Evolutionary conservation across 1,140 invertebrate species (phyloP), one percentile per base, ranked within the genome.

Genomic region (Drosophila suzukii): DNA sequence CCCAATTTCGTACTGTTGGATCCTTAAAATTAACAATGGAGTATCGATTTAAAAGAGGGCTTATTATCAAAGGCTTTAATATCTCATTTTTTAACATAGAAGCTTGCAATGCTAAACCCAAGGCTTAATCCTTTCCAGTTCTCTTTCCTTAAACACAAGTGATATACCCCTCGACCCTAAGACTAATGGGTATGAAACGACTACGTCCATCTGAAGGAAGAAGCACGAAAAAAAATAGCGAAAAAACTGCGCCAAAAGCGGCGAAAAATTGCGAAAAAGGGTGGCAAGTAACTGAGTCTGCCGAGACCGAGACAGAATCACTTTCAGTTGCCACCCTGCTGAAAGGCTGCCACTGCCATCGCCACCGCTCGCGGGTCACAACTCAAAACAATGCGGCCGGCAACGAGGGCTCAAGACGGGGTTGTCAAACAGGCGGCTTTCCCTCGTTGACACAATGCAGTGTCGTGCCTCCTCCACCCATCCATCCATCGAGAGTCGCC

Each of bases 221-320:
- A 60, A 56, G 24, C 30, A 70, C 39, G 68, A n/a, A n/a, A 49
- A 73, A 74, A 68, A 46, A 51, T 41, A 24, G 50, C 57, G 44
- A 65, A 66, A 82, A 81, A 86, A 78, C 75, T 81, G 72, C 67
- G 67, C 68, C 78, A 77, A 81, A 85, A 81, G 78, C 76, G 62
- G 61, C 60, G 49, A 68, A 84, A 81, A 68, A 67, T 55, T 54
- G 73, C 43, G 53, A 82, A 67, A 83, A 88, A 82, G 83, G 79
- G 80, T 88, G 84, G 79, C 84, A 75, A 78, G 62, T 56, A 75
- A 77, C 49, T 76, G 62, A 72, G 79, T 65, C 65, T 70, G 63
- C 51, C 51, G 27, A 27, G 27, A 27, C 27, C 27, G 53, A 77
- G 72, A 62, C 76, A 72, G 63, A 77, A 73, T 70, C 66, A 82